Evolutionary conservation across 92 coral and sea anemone genomes (phyloP), one percentile per base, ranked within the genome.

Genomic region (Zoanthus sansibaricus): DNA sequence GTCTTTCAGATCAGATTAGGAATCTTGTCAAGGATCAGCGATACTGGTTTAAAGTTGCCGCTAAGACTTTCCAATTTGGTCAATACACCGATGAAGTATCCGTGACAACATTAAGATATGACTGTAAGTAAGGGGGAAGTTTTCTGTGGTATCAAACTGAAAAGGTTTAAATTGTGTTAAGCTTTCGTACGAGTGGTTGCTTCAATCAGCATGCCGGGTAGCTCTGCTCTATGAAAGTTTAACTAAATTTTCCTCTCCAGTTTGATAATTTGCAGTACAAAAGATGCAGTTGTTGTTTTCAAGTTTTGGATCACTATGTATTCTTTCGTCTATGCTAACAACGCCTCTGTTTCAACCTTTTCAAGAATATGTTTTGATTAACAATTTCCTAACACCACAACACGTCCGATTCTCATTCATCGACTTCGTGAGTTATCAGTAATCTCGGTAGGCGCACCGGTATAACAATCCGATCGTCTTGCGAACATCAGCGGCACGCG

Each of bases 11-110:
- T 52, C 92, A 71, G 66, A 62, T 95, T 83, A 72, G 91, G 79
- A 82, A 88, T 72, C 91, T 97, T 75, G 78, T 90, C 84, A 88
- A 92, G 76, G 86, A 91, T 82, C 88, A 89, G 59, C 18, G 44
- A 79, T 97, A 89, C 83, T 95, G 97, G 99, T 87, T 97, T 72
- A 85, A 88, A 72, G 98, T 97, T 74, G 96, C 99, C 62, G 99
- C 97, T 47, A 76, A 77, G 86, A 97, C 99, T 13, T 83, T 86
- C 68, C 73, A 12, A 11, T 86, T 75, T 78, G 99, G 99, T 73
- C 92, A 93, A 55, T 92, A 87, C 86, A 91, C 98, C 31, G 83
- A 82, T 4, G 76, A 73, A 42, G 79, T 82, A 71, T 80, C 94
- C 76, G 93, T 48, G 55, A 75, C 79, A 86, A 95, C 98, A 42